A percentile compares a stretch with the other conserved stretches of the same genome.
These are phyloP conservation scores for Metaphire vulgaris DNA, from an alignment of 1,140 invertebrate genomes.

Conservation along the genomic window DNA sequence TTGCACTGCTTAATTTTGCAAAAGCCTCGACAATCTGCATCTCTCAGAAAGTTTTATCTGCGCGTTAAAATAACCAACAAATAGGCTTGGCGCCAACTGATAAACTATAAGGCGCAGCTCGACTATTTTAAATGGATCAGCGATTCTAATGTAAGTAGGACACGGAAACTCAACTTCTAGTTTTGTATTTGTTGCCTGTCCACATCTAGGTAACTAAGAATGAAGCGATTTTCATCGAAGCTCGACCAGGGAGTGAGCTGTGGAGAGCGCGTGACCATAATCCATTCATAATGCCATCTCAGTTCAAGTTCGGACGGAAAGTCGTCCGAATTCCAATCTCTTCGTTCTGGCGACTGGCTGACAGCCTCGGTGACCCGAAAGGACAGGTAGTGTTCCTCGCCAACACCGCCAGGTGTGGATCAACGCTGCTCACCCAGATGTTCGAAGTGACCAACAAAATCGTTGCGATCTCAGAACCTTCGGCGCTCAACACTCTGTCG, in stretches of 20 bases:
- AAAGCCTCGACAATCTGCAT: too few species aligned
- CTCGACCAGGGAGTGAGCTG: background rate
- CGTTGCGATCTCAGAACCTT: slow-evolving; percentile 15
- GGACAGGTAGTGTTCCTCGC: slow-evolving; percentile 18
- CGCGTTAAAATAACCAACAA: too few species aligned
- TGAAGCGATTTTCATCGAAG: background rate
- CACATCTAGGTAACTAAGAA: background rate
- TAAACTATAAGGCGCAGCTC: too few species aligned
- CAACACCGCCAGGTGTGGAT: slow-evolving; percentile 27
- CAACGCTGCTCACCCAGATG: slow-evolving; percentile 20
- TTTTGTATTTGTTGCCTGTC: too few species aligned
- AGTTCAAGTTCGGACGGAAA: background rate
- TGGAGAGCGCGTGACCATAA: background rate
- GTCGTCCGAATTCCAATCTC: slow-evolving; percentile 9
- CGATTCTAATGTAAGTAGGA: too few species aligned
- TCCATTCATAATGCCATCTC: background rate
- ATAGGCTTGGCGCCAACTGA: too few species aligned
- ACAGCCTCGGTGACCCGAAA: slow-evolving; percentile 21
- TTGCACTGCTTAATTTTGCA: too few species aligned
- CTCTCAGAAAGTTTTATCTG: too few species aligned
- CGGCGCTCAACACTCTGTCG: background rate
- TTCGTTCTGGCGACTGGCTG: slow-evolving; percentile 12
- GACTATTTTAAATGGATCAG: too few species aligned
- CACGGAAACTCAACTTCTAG: too few species aligned
- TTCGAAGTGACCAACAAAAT: slow-evolving; percentile 20